Percentiles rank a stretch among this genome's conserved stretches.
These are phyloP conservation scores for Malthinus seriepunctatus DNA, from an alignment of 2,888 invertebrate species.

Conservation along the genomic window DNA sequence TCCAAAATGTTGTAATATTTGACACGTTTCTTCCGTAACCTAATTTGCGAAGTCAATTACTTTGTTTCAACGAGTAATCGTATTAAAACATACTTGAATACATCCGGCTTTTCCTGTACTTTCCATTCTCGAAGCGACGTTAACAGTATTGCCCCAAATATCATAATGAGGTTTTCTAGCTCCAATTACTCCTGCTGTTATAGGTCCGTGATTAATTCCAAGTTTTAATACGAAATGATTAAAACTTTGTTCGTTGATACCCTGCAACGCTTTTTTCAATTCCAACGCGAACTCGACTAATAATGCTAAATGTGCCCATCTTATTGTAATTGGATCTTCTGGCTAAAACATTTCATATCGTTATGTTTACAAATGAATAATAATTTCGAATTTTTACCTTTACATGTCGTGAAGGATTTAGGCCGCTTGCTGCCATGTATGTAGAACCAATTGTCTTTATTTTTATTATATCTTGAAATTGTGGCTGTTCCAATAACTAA, in stretches of 20 bases:
- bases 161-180: slow-evolving; percentile 95
- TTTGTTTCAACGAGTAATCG: not conserved
- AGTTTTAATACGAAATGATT: slow-evolving; percentile 92
- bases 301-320: slow-evolving; percentile 83
- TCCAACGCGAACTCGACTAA: slow-evolving; percentile 91
- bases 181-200: slow-evolving; percentile 94
- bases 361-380: slow-evolving; percentile 1
- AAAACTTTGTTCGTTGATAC: slow-evolving; percentile 93
- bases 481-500: slow-evolving; percentile 80
- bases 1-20: slow-evolving; percentile 85
- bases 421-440: slow-evolving; percentile 94
- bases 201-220: slow-evolving; percentile 95
- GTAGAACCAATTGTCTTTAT: slow-evolving; percentile 95
- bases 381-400: slow-evolving; percentile 53
- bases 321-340: slow-evolving; percentile 70
- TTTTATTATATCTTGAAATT: slow-evolving; percentile 90
- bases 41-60: slow-evolving; percentile 46
- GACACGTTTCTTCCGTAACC: slow-evolving; percentile 95
- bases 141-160: slow-evolving; percentile 97
- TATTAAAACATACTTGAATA: slow-evolving; percentile 72
- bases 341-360: slow-evolving; percentile 55
- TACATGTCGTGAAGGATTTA: slow-evolving; percentile 72
- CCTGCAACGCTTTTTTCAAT: slow-evolving; percentile 84
- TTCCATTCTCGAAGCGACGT: slow-evolving; percentile 97
- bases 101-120: slow-evolving; percentile 95